phyloP scores from a whole-genome alignment of 2,113 vertebrate genomes.

The Plectropomus leopardus region DNA sequence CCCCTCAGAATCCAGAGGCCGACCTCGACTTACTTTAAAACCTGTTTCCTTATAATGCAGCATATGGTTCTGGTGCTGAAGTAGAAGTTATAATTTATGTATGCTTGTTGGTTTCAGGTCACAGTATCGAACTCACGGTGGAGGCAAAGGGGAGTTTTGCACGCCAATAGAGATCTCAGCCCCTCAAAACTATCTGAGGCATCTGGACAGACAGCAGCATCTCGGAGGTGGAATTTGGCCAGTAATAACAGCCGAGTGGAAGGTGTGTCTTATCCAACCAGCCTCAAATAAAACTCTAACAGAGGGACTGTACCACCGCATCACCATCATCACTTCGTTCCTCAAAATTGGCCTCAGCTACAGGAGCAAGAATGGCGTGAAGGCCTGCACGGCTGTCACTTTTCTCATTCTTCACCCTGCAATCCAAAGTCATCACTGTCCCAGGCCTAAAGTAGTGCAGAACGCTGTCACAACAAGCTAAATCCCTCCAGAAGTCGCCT shows the following conservation, averaged over 20 bases:
- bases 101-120: slow-evolving; percentile 36
- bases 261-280: slow-evolving; percentile 50
- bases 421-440: slow-evolving; percentile 26
- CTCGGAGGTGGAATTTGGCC: slow-evolving; percentile 60
- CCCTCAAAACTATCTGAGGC: slow-evolving; percentile 67
- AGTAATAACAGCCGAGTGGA: slow-evolving; percentile 57
- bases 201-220: slow-evolving; percentile 60
- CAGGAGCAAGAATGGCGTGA: not conserved
- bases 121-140: slow-evolving; percentile 25
- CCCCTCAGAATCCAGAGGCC: slow-evolving; percentile 30
- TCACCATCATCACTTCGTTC: slow-evolving; percentile 43
- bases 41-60: not conserved
- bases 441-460: slow-evolving; percentile 21
- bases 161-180: slow-evolving; percentile 46
- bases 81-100: slow-evolving; percentile 27
- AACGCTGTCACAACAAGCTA: slow-evolving; percentile 64
- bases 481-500: slow-evolving; percentile 49
- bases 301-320: slow-evolving; percentile 30
- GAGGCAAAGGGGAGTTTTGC: slow-evolving; percentile 22
- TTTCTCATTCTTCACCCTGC: slow-evolving; percentile 17
- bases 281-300: slow-evolving; percentile 39
- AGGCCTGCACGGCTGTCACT: slow-evolving; percentile 17
- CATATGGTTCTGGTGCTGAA: slow-evolving; percentile 26
- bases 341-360: slow-evolving; percentile 11
- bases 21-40: slow-evolving; percentile 1